A percentile compares a stretch with the other conserved stretches of the same genome.
Evolutionary conservation across 2,113 vertebrate genomes (phyloP).

Genomic region (Muntiacus reevesi): DNA sequence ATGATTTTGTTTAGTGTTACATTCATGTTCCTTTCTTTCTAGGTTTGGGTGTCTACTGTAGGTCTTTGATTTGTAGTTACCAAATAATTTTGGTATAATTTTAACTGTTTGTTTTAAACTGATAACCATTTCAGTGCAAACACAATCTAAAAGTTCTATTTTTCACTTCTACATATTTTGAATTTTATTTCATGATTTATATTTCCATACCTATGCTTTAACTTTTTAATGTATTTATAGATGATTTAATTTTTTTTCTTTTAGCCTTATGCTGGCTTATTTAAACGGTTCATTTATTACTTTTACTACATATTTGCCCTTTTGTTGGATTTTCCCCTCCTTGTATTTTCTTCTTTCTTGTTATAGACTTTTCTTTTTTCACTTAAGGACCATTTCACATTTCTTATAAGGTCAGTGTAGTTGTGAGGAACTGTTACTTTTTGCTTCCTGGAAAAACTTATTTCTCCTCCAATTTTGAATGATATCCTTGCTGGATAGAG

Average conservation of each 20-base stretch:
- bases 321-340: not conserved
- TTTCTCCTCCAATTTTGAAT: not conserved
- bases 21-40: not conserved
- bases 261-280: not conserved
- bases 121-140: not conserved
- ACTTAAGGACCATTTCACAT: not conserved
- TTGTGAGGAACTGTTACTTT: not conserved
- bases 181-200: not conserved
- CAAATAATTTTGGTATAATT: not conserved
- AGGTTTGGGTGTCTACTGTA: not conserved
- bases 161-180: not conserved
- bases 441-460: not conserved
- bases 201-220: not conserved
- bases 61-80: not conserved
- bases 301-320: not conserved
- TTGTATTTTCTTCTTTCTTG: not conserved
- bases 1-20: not conserved
- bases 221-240: not conserved
- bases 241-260: not conserved
- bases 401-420: not conserved
- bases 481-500: not conserved
- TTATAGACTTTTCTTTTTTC: not conserved
- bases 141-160: not conserved
- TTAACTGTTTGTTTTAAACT: not conserved
- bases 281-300: not conserved